Conservation (phyloP, 2,797 vertebrate genomes). For the Sylvia borin region DNA sequence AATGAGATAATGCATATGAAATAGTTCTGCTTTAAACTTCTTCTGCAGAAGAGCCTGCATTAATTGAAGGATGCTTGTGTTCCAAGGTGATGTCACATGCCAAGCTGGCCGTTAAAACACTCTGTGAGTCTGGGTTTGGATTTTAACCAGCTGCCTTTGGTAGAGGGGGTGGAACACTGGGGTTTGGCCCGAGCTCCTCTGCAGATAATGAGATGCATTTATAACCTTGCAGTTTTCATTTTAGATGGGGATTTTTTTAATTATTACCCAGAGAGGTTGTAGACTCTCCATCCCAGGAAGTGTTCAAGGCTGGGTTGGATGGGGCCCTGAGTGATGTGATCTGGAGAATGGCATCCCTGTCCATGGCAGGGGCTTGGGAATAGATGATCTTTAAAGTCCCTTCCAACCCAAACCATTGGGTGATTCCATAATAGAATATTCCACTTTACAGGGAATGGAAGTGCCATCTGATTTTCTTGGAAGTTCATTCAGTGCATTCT, state of each 20-base stretch:
- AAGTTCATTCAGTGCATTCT: not conserved
- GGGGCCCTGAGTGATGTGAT: not conserved
- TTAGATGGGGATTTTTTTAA: not conserved
- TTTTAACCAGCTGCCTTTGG: not conserved
- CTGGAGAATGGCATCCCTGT: not conserved
- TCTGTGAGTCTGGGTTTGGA: not conserved
- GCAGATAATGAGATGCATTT: not conserved
- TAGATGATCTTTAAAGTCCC: not conserved
- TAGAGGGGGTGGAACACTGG: not conserved
- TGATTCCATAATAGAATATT: not conserved
- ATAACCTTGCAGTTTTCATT: not conserved
- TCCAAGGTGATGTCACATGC: not conserved
- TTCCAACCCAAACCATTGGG: not conserved
- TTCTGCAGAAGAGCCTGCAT: not conserved
- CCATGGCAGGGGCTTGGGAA: not conserved
- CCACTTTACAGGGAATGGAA: not conserved
- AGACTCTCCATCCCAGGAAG: not conserved
- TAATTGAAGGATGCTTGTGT: not conserved
- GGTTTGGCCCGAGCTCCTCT: not conserved
- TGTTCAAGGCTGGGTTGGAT: not conserved
- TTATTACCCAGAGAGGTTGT: not conserved
- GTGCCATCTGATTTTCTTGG: not conserved
- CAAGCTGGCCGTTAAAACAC: fast-evolving
- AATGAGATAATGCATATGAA: not conserved
- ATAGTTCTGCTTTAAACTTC: not conserved